Evolutionary conservation across 2,888 invertebrate species (phyloP), one percentile per base, ranked within the genome.

Genomic region (Tethea ocularis): DNA sequence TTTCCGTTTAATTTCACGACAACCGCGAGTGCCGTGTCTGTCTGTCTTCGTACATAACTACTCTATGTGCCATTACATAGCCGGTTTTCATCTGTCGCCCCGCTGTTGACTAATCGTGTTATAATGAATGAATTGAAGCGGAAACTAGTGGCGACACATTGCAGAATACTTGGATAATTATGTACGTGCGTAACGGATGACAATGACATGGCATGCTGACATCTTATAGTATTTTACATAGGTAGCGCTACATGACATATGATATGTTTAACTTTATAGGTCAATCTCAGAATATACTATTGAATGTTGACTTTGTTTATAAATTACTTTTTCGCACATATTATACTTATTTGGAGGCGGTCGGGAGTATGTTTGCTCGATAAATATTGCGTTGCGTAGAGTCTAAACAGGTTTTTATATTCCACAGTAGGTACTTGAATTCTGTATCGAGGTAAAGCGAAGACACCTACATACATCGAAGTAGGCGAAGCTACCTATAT

Each of bases 1-100:
- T 91, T 90, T 91, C 90, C 91, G 89, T 84, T 89, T 82, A 87
- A 89, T 89, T 86, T 84, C 82, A 74, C 81, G 71, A 78, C 77
- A 76, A 78, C 82, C 82, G 71, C 78, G 68, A 61, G 62, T 61
- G 60, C 69, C 61, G 57, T 57, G 62, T 63, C 63, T 73, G 72
- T 58, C 68, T 59, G 65, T 69, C 68, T 38, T 57, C 56, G 57
- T 59, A 46, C 46, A 38, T 55, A 41, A n/a, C 17, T 26, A n/a
- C 33, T 24, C 53, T 11, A 53, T 59, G 22, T 56, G 20, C 56
- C 26, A 15, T 33, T 17, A 22, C 38, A 54, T 41, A 38, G 38
- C 52, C 24, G 41, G 57, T 20, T 26, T 33, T 33, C 57, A 56
- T 66, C 67, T 62, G 63, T 65, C 63, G 55, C 62, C 24, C 58